phyloP scores from a whole-genome alignment of 2,888 invertebrate species.

The Cheilosia pagana region DNA sequence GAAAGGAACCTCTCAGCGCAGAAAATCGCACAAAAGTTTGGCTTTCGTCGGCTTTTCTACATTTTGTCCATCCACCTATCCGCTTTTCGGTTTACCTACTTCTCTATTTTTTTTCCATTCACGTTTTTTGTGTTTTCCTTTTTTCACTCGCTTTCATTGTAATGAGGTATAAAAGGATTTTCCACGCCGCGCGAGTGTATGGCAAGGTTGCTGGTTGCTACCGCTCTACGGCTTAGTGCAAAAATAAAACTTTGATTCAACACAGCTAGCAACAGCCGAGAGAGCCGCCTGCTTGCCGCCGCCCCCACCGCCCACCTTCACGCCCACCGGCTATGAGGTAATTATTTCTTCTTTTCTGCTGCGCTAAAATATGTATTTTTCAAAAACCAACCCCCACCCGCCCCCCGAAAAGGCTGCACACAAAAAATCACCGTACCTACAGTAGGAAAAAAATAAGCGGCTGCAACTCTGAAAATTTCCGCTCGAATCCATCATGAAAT shows the following conservation, averaged over 20 bases:
- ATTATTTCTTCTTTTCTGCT: constrained; percentile 67
- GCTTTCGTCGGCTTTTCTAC: constrained; percentile 72
- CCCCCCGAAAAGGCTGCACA: constrained; percentile 15
- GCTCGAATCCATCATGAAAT: constrained; percentile 75
- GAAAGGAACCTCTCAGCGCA: constrained; percentile 74
- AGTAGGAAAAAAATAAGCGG: constrained; percentile 38
- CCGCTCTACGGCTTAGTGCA: constrained; percentile 29
- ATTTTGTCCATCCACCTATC: constrained; percentile 37
- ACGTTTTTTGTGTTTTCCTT: constrained; percentile 45
- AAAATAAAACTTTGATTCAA: constrained; percentile 68
- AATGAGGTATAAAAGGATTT: constrained; percentile 75
- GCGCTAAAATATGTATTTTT: constrained; percentile 70
- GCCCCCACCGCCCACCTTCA: constrained; percentile 22
- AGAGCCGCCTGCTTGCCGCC: not conserved
- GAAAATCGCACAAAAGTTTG: constrained; percentile 75
- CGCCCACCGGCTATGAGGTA: constrained; percentile 71
- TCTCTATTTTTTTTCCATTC: constrained; percentile 38
- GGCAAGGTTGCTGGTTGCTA: constrained; percentile 65
- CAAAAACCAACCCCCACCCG: too few relatives aligned
- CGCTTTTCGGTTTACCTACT: constrained; percentile 45
- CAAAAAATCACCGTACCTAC: constrained; percentile 42
- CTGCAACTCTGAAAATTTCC: constrained; percentile 73
- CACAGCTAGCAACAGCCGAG: constrained; percentile 52
- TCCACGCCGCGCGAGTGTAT: constrained; percentile 74
- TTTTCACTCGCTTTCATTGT: constrained; percentile 75